Evolutionary conservation across 2,888 invertebrate genomes (phyloP), one percentile per base, ranked within the genome.

Genomic region (Belgica antarctica): DNA sequence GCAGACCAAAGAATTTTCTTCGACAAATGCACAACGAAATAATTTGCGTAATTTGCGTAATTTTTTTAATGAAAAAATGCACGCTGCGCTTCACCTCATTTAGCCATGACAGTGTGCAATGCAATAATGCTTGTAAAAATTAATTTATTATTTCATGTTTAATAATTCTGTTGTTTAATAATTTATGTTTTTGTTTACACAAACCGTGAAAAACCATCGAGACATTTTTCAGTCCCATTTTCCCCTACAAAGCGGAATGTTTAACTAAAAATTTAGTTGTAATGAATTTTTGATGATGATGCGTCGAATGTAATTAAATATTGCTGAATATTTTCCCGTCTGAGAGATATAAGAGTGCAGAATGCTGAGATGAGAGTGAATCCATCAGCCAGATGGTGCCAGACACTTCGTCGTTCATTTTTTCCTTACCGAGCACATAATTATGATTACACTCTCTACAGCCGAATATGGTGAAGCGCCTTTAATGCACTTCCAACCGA

Each of bases 41-140:
- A n/a, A n/a, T 34, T 34, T 34, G 12, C 12, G 34, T 12, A 34
- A 41, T 2, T 41, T 41, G 12, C 41, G 41, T 7, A 34, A 15
- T 41, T 41, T n/a, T 5, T n/a, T 22, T 5, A 52, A 52, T 12
- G 52, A 52, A 62, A 25, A 62, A 62, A 28, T 62, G 62, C 36
- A 19, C 12, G 52, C 19, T n/a, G 22, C 22, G 17, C 17, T 10
- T 15, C 1, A 31, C 36, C 31, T 62, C 10, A 12, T 12, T 36
- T 36, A 62, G 36, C 27, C 62, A 34, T 57, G 57, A 31, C 68
- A 17, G 2, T 22, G n/a, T 15, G 17, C 19, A 68, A 68, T 68
- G 68, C 31, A 57, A 68, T 68, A 68, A 68, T 68, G 68, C 68
- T 68, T 68, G 57, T 27, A 68, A 68, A 46, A 68, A 57, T 28